Conservation (phyloP, 2,797 vertebrate genomes). For the Gymnothorax javanicus region DNA sequence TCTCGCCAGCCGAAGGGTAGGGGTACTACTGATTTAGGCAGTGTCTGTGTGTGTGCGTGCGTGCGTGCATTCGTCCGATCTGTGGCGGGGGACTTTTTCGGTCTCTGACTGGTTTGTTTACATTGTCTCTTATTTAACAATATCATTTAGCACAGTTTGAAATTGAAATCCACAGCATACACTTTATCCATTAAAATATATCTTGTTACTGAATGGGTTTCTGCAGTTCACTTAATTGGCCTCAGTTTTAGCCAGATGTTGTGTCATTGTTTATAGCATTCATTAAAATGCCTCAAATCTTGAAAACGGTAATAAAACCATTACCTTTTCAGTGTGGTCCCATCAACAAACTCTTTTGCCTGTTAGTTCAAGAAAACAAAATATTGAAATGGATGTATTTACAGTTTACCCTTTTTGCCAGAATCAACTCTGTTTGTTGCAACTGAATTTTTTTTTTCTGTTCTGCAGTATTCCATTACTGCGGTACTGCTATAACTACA, state of each 20-base stretch:
- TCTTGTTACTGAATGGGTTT: not conserved
- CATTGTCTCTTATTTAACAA: too few species aligned
- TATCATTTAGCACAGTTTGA: not conserved
- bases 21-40: too few species aligned
- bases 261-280: not conserved
- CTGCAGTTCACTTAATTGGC: not conserved
- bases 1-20: too few species aligned
- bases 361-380: not conserved
- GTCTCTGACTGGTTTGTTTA: too few species aligned
- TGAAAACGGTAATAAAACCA: not conserved
- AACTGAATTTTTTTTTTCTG: not conserved
- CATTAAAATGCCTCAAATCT: too few species aligned
- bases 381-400: not conserved
- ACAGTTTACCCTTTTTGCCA: too few species aligned
- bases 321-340: too few species aligned
- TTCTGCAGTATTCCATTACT: not conserved
- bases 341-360: not conserved
- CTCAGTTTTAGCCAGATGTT: not conserved
- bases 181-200: not conserved
- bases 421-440: too few species aligned
- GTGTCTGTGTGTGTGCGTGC: too few species aligned
- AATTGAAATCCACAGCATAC: not conserved
- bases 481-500: not conserved
- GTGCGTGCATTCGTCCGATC: too few species aligned
- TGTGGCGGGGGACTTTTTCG: too few species aligned